Conservation (phyloP, 35 echinoderm and acorn worm species). For the Apostichopus japonicus region DNA sequence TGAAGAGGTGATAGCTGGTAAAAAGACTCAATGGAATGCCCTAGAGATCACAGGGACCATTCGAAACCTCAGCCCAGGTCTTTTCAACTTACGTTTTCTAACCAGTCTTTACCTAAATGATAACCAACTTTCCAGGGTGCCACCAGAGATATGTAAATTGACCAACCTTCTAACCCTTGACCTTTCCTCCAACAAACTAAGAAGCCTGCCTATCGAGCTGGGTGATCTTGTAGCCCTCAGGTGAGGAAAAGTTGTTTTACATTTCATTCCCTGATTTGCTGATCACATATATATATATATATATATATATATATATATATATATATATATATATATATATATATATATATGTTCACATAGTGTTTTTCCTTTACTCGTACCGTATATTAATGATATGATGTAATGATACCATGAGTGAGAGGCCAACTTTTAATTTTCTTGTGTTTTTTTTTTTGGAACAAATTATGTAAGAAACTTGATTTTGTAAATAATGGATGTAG, state of each 20-base stretch:
- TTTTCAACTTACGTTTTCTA: constrained; percentile 85
- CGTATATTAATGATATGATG: too few relatives aligned
- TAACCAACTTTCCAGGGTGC: constrained; percentile 92
- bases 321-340: too few relatives aligned
- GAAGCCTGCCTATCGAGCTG: constrained; percentile 90
- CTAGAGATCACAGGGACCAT: constrained; percentile 97
- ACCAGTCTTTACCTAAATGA: constrained; percentile 93
- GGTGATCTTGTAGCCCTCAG: constrained; percentile 95
- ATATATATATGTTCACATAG: too few relatives aligned
- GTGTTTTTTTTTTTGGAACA: too few relatives aligned
- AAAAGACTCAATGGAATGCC: constrained; percentile 87
- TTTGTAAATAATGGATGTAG: too few relatives aligned
- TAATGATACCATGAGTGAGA: too few relatives aligned
- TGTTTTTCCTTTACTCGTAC: too few relatives aligned
- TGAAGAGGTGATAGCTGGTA: constrained; percentile 92
- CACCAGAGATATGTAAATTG: constrained; percentile 88
- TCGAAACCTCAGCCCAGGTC: constrained; percentile 92
- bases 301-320: too few relatives aligned
- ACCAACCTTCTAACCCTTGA: constrained; percentile 79
- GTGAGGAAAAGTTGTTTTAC: constrained; percentile 26
- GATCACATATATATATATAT: too few relatives aligned
- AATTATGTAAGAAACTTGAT: too few relatives aligned
- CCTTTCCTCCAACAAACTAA: constrained; percentile 94
- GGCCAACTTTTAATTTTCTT: too few relatives aligned
- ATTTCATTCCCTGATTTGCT: too few relatives aligned